These are phyloP conservation scores for Ivindomyrus marchei DNA, from an alignment of 2,113 vertebrate species.

Conservation along the genomic window DNA sequence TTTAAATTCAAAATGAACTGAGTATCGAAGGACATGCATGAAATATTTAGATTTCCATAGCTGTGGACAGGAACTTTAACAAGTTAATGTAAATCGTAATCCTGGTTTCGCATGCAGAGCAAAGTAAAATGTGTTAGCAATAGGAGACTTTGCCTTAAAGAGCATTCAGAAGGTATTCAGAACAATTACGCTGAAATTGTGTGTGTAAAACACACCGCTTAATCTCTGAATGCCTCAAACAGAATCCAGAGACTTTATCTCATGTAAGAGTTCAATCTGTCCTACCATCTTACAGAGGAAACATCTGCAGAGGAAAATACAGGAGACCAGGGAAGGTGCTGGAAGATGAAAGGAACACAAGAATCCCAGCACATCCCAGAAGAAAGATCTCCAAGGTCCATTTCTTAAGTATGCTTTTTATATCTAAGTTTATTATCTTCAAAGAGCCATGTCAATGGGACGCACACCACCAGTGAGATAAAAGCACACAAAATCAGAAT, in stretches of 20 bases:
- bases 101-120: not conserved
- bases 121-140: not conserved
- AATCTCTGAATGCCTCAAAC: not conserved
- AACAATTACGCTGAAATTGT: not conserved
- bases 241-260: not conserved
- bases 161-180: not conserved
- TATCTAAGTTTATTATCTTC: not conserved
- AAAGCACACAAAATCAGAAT: not conserved
- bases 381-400: not conserved
- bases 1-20: not conserved
- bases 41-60: not conserved
- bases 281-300: not conserved
- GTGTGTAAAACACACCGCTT: not conserved
- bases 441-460: not conserved
- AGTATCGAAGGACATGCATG: not conserved
- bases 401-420: not conserved
- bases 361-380: not conserved
- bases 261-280: not conserved
- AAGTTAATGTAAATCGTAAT: not conserved
- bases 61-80: not conserved
- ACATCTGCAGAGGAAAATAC: not conserved
- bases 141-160: too few species aligned
- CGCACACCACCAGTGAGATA: not conserved
- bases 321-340: not conserved
- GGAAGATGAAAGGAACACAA: not conserved